Percentiles rank a stretch among this genome's conserved stretches.
Evolutionary conservation across 2,113 vertebrate species (phyloP).

Genomic region (Pelodiscus sinensis): DNA sequence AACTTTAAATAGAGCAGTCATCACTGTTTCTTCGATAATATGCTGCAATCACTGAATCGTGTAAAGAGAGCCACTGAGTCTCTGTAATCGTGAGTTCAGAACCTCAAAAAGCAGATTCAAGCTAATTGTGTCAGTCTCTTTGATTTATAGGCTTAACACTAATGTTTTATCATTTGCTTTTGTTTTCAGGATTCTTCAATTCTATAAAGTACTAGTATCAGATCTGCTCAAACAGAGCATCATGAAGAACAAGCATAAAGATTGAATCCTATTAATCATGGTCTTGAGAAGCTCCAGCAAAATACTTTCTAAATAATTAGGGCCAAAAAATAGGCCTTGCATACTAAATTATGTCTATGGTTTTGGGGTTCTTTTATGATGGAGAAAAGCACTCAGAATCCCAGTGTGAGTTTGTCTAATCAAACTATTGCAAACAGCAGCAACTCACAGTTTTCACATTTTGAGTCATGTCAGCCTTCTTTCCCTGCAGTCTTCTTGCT

Average conservation of each 20-base stretch:
- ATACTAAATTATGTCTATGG: neutral
- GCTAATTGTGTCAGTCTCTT: neutral
- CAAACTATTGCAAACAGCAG: conserved; percentile 56
- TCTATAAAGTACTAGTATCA: neutral
- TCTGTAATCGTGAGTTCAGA: neutral
- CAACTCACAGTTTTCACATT: conserved; percentile 65
- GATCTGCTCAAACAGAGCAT: neutral
- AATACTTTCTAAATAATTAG: neutral
- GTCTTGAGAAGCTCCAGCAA: conserved; percentile 14
- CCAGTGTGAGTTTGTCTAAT: conserved; percentile 50
- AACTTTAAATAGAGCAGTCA: neutral
- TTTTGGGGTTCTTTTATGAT: conserved; percentile 46
- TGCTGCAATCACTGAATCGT: neutral
- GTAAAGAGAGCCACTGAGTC: neutral
- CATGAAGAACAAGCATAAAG: neutral
- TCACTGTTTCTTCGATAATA: neutral
- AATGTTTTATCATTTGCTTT: neutral
- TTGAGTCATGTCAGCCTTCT: conserved; percentile 71
- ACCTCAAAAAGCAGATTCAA: neutral
- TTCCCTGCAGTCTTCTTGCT: conserved; percentile 69
- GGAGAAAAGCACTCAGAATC: conserved; percentile 42
- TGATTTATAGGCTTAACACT: neutral
- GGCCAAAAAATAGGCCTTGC: neutral
- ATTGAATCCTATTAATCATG: neutral
- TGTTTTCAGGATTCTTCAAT: neutral